Percentiles rank a stretch among this genome's conserved stretches.
Evolutionary conservation across 2,888 invertebrate genomes (phyloP).

Genomic region (Mythimna impura): DNA sequence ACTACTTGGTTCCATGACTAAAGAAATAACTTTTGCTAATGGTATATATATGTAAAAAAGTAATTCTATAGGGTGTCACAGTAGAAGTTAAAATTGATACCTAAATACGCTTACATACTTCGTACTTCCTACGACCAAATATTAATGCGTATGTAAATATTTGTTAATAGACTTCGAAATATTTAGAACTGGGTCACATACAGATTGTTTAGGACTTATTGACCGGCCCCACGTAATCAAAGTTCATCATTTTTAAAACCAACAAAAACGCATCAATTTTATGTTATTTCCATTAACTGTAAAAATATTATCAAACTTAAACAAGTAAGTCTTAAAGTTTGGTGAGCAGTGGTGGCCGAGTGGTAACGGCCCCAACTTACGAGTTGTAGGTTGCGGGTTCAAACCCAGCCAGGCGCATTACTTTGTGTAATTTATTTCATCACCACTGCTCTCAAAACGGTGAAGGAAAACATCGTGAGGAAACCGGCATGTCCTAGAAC

Average conservation of each 20-base stretch:
- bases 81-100: neutral
- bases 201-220: slow-evolving; percentile 52
- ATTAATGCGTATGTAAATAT: slow-evolving; percentile 39
- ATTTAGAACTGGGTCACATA: slow-evolving; percentile 37
- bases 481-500: too few relatives aligned
- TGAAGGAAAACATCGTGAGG: too few relatives aligned
- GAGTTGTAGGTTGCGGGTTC: too few relatives aligned
- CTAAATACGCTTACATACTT: neutral
- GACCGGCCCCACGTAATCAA: slow-evolving; percentile 22
- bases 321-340: too few relatives aligned
- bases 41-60: too few relatives aligned
- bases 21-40: too few relatives aligned
- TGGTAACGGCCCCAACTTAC: too few relatives aligned
- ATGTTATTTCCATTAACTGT: slow-evolving; percentile 3
- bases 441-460: too few relatives aligned
- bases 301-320: neutral
- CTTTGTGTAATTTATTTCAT: too few relatives aligned
- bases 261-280: slow-evolving; percentile 8
- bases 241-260: slow-evolving; percentile 21
- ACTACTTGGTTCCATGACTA: neutral
- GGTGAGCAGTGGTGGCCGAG: too few relatives aligned
- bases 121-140: slow-evolving; percentile 6
- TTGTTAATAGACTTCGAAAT: slow-evolving; percentile 20
- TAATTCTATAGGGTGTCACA: neutral
- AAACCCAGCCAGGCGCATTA: too few relatives aligned